Conservation (phyloP, 1,140 invertebrate species). For the Tetramorium alpestre region DNA sequence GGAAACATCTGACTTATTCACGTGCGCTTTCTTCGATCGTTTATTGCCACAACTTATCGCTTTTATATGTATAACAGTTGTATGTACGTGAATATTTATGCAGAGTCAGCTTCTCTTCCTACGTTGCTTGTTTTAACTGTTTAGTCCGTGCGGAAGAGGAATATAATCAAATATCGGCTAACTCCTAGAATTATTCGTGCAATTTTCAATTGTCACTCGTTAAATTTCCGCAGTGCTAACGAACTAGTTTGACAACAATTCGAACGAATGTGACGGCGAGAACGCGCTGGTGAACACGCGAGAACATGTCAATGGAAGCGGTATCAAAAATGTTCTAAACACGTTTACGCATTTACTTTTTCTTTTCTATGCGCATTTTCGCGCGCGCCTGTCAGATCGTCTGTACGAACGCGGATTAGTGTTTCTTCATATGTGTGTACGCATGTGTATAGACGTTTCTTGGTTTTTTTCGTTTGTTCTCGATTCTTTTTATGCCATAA, state of each 20-base stretch:
- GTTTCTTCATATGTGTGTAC: slow-evolving; percentile 14
- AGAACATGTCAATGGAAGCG: slow-evolving; percentile 17
- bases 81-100: slow-evolving; percentile 45
- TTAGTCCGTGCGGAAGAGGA: not conserved
- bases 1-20: slow-evolving; percentile 18
- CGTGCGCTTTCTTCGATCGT: slow-evolving; percentile 61
- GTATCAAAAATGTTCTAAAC: slow-evolving; percentile 46
- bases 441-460: slow-evolving; percentile 31
- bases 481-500: not conserved
- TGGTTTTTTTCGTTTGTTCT: slow-evolving; percentile 15
- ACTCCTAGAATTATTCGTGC: slow-evolving; percentile 29
- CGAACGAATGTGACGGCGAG: slow-evolving; percentile 31
- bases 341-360: not conserved
- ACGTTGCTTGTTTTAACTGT: slow-evolving; percentile 28
- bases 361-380: slow-evolving; percentile 7
- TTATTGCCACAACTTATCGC: slow-evolving; percentile 64
- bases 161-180: slow-evolving; percentile 42
- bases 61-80: slow-evolving; percentile 36
- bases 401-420: slow-evolving; percentile 14
- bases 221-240: slow-evolving; percentile 36
- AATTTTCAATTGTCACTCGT: slow-evolving; percentile 42
- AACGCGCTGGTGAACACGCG: slow-evolving; percentile 11
- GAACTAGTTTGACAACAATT: slow-evolving; percentile 47
- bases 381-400: not conserved
- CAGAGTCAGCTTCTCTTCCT: slow-evolving; percentile 15